Base-by-base conservation (phyloP, 2,888 invertebrate species). In the Tachina grossa region DNA sequence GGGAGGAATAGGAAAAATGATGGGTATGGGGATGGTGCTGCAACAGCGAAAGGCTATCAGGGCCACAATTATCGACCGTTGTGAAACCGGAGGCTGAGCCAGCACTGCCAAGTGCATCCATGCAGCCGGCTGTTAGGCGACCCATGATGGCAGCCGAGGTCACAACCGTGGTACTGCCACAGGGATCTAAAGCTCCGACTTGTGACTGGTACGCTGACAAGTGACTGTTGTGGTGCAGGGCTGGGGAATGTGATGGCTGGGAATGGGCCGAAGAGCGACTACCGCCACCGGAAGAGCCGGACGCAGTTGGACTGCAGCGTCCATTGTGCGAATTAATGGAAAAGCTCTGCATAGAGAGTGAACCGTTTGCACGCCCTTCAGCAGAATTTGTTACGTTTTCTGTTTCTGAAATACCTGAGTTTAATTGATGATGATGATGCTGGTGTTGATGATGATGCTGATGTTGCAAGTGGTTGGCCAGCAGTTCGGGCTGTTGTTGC, bases 291-390 rank as follows among this genome's bases (percentile, higher is more conserved):
- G 87, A 87, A 9, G 87, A 87, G 22, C 88, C 89, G 10, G 89
- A 91, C n/a, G 92, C 92, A 74, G 92, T 91, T 76, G 92, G 92
- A 88, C 92, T 92, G 14, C 90, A 90, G 55, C 91, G 89, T 61
- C 91, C 90, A 55, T 89, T 90, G 13, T 88, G 88, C n/a, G 71
- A 16, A 68, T 84, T 71, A 85, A 86, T 85, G 87, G 89, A 78
- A 89, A 81, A 74, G 76, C 55, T 71, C 8, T 77, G 77, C 77
- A 84, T 75, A 16, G 10, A 16, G 19, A 80, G 47, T 3, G 74
- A 16, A n/a, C 79, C 79, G 41, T 79, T 79, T 31, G 77, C 10
- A n/a, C 78, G 72, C 22, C 87, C 88, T 88, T 88, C 87, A 81
- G 76, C 65, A 69, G 83, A 39, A n/a, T 75, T 74, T 77, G 81